Base-by-base conservation (phyloP, 2,113 vertebrate species). In the Chloropsis cyanopogon region DNA sequence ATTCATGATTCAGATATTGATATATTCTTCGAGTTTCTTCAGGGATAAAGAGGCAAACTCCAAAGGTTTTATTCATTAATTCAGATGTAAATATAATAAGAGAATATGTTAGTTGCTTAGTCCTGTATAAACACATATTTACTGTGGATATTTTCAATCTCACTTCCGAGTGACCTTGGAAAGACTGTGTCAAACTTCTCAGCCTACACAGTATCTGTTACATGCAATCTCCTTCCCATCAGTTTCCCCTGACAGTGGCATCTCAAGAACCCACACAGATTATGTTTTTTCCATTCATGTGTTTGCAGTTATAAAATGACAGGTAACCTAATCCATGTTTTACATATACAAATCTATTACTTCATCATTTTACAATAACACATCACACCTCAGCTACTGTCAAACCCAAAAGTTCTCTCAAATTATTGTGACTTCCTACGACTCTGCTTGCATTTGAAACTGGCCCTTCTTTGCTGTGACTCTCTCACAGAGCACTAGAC, bases 331-430 rank as follows among this genome's bases (percentile, higher is more conserved):
- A 35, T 50, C 22, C 39, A 29, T 3, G 1, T 50, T 90, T 82
- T 54, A 59, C 1, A 1, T 23, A 65, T 22, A 70, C 11, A 69
- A 18, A 69, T 86, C 33, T 88, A 37, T 53, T 56, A 24, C 20
- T 68, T 70, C 44, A 54, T 47, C 0, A 1, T 76, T 42, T 79
- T 59, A 44, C 17, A 76, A 17, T 18, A 37, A 46, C 4, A 20
- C 6, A 9, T 37, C 1, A 0, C 25, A 31, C 6, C 23, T 65
- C 29, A 77, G 46, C 11, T 61, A 15, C 18, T 2, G 2, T 12
- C 25, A 57, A 63, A 50, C 12, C 17, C 1, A 1, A 66, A 80
- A 69, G 4, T 14, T 66, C n/a, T 33, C 33, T 13, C 7, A 73
- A 57, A n/a, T 26, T 5, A 2, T 3, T 39, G 31, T n/a, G 50